Conservation (phyloP, 1,140 invertebrate species). For the Drosophila oshimai region DNA sequence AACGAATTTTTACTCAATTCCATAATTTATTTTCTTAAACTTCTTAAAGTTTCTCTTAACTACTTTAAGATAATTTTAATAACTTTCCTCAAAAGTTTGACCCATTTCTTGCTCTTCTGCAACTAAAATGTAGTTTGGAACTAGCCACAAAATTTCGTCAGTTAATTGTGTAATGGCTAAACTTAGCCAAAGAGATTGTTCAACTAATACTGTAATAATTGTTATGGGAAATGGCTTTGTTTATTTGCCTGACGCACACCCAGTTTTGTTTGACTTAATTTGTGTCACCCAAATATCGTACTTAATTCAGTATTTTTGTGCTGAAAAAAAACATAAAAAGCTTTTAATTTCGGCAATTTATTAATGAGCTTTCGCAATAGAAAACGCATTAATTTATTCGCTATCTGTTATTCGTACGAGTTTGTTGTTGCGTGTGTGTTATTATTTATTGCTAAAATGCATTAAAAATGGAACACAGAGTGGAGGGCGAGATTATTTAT, state of each 20-base stretch:
- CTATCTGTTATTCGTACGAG: conserved; percentile 23
- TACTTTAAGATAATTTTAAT: no score
- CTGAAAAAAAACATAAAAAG: conserved; percentile 38
- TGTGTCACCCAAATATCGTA: conserved; percentile 17
- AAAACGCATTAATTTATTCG: conserved; percentile 61
- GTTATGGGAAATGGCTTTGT: conserved; percentile 18
- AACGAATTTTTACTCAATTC: no score
- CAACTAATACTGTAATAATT: conserved; percentile 56
- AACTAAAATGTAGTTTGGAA: not conserved
- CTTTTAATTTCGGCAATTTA: conserved; percentile 72
- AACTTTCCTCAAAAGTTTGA: not conserved
- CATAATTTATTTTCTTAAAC: no score
- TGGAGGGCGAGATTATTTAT: conserved; percentile 57
- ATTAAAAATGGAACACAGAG: conserved; percentile 55
- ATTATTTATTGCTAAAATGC: conserved; percentile 77
- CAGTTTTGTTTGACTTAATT: conserved; percentile 26
- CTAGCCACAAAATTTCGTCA: not conserved
- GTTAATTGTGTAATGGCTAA: conserved; percentile 4
- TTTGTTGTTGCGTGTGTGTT: not conserved
- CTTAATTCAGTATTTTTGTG: conserved; percentile 30
- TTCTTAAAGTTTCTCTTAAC: no score
- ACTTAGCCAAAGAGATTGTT: conserved; percentile 45
- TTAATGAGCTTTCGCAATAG: conserved; percentile 64
- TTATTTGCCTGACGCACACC: conserved; percentile 25
- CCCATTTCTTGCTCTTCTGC: not conserved